These are phyloP conservation scores for Rhodinocichla rosea DNA, from an alignment of 2,113 vertebrate genomes.

Conservation along the genomic window DNA sequence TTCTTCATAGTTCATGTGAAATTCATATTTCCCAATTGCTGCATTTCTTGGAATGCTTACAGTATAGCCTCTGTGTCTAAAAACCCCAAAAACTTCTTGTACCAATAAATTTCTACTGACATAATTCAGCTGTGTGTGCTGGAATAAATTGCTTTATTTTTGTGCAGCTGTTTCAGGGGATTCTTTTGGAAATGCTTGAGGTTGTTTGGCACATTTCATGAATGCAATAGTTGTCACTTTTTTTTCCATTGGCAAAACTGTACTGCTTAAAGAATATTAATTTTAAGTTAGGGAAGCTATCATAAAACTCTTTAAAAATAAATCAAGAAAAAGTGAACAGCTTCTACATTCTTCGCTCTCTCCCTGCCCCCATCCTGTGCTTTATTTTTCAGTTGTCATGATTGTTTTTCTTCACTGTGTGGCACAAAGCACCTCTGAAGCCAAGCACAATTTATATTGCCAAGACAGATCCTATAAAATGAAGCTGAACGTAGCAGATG, in stretches of 20 bases:
- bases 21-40: background rate
- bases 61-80: background rate
- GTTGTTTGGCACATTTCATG: constrained; percentile 59
- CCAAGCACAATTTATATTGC: constrained; percentile 63
- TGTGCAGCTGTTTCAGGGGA: constrained; percentile 22
- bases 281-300: background rate
- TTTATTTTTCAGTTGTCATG: constrained; percentile 61
- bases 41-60: background rate
- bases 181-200: constrained; percentile 42
- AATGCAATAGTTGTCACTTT: constrained; percentile 47
- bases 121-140: constrained; percentile 43
- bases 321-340: background rate
- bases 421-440: constrained; percentile 42
- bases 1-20: background rate
- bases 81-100: background rate
- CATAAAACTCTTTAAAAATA: constrained; percentile 25
- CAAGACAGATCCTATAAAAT: constrained; percentile 65
- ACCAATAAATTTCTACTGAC: constrained; percentile 47
- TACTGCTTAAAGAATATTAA: constrained; percentile 23
- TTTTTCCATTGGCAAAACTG: constrained; percentile 43
- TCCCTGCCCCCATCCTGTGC: background rate
- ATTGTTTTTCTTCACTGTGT: constrained; percentile 49
- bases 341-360: background rate
- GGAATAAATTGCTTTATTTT: constrained; percentile 50
- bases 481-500: constrained; percentile 56